phyloP scores from a whole-genome alignment of 2,113 vertebrate species.

The Caranx melampygus region DNA sequence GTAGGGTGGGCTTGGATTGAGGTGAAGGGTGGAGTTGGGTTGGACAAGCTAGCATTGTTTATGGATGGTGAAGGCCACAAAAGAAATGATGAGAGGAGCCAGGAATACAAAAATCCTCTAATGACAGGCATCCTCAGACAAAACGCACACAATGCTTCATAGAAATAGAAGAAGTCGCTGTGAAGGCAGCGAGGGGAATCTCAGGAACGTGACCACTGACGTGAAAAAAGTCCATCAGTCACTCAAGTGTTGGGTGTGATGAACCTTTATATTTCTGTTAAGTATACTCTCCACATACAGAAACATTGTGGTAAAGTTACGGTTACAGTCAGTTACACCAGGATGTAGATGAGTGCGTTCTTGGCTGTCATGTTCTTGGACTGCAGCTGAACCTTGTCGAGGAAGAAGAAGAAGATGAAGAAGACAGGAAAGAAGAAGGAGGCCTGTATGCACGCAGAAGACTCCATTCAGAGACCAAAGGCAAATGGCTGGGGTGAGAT shows the following conservation, averaged over 20 bases:
- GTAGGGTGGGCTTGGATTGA: conserved; percentile 20
- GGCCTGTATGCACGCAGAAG: conserved; percentile 56
- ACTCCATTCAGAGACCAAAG: conserved; percentile 63
- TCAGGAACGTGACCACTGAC: background rate
- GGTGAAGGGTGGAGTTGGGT: conserved; percentile 32
- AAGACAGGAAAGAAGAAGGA: conserved; percentile 38
- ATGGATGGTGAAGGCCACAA: background rate
- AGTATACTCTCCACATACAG: background rate
- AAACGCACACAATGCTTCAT: background rate
- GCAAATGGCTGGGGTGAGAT: conserved; percentile 51
- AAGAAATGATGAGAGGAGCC: conserved; percentile 24
- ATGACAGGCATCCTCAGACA: conserved; percentile 37
- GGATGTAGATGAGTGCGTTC: conserved; percentile 27
- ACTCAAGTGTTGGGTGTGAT: background rate
- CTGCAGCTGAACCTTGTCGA: conserved; percentile 56
- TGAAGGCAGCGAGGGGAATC: background rate
- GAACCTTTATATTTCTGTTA: conserved; percentile 7
- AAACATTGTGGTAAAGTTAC: background rate
- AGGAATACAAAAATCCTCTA: conserved; percentile 27
- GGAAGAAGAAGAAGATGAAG: conserved; percentile 2
- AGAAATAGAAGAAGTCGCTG: conserved; percentile 24
- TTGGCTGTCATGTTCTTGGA: conserved; percentile 49
- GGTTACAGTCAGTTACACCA: conserved; percentile 22
- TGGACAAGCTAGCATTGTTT: conserved; percentile 42
- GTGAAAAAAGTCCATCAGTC: background rate